Conservation (phyloP, 1,140 invertebrate genomes). For the Drosophila grimshawi region DNA sequence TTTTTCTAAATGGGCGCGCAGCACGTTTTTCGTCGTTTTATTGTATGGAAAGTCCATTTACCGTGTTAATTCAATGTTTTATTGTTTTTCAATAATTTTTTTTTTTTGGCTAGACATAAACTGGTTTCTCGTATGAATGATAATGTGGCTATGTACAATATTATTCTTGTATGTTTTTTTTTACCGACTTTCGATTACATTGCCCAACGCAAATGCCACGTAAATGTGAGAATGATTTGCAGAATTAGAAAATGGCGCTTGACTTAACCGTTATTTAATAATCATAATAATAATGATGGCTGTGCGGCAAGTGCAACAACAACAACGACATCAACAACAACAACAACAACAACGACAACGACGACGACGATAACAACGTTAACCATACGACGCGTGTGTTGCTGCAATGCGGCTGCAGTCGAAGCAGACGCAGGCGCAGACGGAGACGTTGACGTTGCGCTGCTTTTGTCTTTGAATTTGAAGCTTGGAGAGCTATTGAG, state of each 20-base stretch:
- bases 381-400: slow-evolving; percentile 1
- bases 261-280: slow-evolving; percentile 81
- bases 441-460: neutral
- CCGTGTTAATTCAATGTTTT: slow-evolving; percentile 54
- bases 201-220: slow-evolving; percentile 57
- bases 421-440: neutral
- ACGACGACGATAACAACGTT: slow-evolving; percentile 18
- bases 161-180: slow-evolving; percentile 58
- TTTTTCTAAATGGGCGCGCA: slow-evolving; percentile 36
- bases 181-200: slow-evolving; percentile 52
- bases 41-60: slow-evolving; percentile 59
- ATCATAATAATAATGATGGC: slow-evolving; percentile 59
- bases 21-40: slow-evolving; percentile 42
- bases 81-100: slow-evolving; percentile 60
- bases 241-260: slow-evolving; percentile 71
- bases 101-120: slow-evolving; percentile 58
- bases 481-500: slow-evolving; percentile 71
- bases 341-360: slow-evolving; percentile 36
- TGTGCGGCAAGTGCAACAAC: slow-evolving; percentile 44
- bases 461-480: slow-evolving; percentile 47
- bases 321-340: slow-evolving; percentile 25
- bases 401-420: slow-evolving; percentile 21
- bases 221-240: slow-evolving; percentile 75
- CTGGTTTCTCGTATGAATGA: slow-evolving; percentile 33
- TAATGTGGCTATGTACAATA: slow-evolving; percentile 35